Percentiles rank a stretch among this genome's conserved stretches.
phyloP scores from a whole-genome alignment of 2,797 vertebrate species.

The Microctenopoma stevenorrisi region DNA sequence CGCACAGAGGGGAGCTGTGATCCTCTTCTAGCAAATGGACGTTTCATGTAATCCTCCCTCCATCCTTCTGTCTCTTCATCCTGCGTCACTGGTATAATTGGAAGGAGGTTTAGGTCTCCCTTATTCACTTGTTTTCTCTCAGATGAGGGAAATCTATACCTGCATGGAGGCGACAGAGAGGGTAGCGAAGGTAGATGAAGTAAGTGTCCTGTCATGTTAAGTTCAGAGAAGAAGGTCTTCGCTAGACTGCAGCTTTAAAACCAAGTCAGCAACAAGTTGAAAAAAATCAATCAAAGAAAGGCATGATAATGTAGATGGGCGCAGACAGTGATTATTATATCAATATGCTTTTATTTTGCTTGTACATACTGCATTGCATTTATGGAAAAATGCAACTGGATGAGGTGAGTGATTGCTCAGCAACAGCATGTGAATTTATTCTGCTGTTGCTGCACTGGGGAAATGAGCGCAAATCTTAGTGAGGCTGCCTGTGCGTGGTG shows the following conservation, averaged over 20 bases:
- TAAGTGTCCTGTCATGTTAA: neutral
- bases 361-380: constrained; percentile 7
- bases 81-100: constrained; percentile 75
- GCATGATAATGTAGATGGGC: neutral
- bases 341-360: constrained; percentile 6
- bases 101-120: constrained; percentile 67
- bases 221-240: neutral
- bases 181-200: constrained; percentile 15
- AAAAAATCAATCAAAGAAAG: neutral
- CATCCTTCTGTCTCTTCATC: constrained; percentile 50
- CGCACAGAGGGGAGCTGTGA: constrained; percentile 68
- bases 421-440: constrained; percentile 61
- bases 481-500: constrained; percentile 39
- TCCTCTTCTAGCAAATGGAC: constrained; percentile 78
- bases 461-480: constrained; percentile 69
- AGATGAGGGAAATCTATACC: constrained; percentile 66
- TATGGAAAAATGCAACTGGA: constrained; percentile 25
- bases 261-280: constrained; percentile 37
- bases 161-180: constrained; percentile 27
- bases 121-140: constrained; percentile 59
- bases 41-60: constrained; percentile 76
- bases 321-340: constrained; percentile 18
- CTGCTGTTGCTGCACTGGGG: constrained; percentile 54
- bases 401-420: constrained; percentile 50
- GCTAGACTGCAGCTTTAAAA: constrained; percentile 27